Evolutionary conservation across 2,113 vertebrate species (phyloP).

Genomic region (Gavia stellata): DNA sequence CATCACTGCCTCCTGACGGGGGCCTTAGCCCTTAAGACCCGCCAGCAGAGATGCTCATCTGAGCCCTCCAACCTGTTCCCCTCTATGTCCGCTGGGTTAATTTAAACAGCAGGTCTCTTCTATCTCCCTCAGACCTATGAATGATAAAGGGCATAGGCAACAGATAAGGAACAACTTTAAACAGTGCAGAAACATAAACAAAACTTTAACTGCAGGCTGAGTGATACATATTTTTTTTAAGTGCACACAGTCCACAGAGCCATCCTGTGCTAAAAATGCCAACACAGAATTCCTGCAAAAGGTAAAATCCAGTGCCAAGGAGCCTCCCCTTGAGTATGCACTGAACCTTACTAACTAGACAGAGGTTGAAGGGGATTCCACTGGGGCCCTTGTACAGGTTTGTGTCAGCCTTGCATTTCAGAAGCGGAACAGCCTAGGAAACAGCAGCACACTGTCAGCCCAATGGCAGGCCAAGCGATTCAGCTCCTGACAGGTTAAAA

Average conservation of each 20-base stretch:
- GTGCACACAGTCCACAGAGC: not conserved
- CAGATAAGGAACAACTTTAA: constrained; percentile 34
- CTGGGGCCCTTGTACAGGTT: not conserved
- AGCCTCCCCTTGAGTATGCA: not conserved
- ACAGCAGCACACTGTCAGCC: not conserved
- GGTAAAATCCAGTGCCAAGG: not conserved
- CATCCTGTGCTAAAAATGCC: not conserved
- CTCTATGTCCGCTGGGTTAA: not conserved
- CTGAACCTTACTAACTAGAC: not conserved
- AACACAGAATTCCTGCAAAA: not conserved
- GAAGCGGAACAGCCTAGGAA: not conserved
- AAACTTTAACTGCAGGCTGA: not conserved
- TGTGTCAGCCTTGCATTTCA: not conserved
- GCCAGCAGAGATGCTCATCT: not conserved
- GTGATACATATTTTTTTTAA: not conserved
- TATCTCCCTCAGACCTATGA: not conserved
- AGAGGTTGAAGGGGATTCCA: constrained; percentile 6
- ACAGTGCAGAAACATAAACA: constrained; percentile 22
- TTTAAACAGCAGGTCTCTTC: constrained; percentile 15
- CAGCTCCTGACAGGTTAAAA: constrained; percentile 25
- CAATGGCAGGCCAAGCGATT: not conserved
- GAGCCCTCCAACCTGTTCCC: not conserved
- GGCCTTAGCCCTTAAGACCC: not conserved
- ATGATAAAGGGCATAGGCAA: not conserved
- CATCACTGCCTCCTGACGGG: not conserved